Base-by-base conservation (phyloP, 1,140 invertebrate species). In the Oryzaephilus surinamensis region DNA sequence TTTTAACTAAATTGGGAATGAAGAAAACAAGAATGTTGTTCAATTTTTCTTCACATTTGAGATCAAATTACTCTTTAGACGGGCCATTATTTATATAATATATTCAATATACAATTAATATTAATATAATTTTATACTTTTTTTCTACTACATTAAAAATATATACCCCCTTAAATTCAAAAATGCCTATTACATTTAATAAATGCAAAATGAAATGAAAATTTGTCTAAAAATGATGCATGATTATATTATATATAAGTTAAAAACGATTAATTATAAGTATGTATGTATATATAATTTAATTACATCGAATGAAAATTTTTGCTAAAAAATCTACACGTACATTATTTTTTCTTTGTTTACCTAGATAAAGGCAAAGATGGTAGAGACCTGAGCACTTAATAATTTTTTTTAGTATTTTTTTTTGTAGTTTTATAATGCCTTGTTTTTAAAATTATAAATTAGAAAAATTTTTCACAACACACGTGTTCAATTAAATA, bases 331-430 rank as follows among this genome's bases (percentile, higher is more conserved):
- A 40, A 50, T 42, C 32, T 32, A 26, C 20, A 29, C 32, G 32
- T 21, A 32, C 13, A 40, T 23, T 40, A 7, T 7, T 3, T 4
- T 24, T 24, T 24, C 11, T 24, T 24, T 31, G 20, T 38, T 43
- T 39, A 43, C 32, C 41, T 50, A 38, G 17, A 34, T 37, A 34
- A 50, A 50, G 48, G 48, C 48, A 50, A 20, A 47, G 41, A 48
- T 47, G 45, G 48, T 50, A 38, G 36, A 50, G 16, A 50, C 48
- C 48, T 50, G 48, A 50, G 48, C 42, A 41, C 45, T 43, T 48
- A 46, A 49, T 46, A 45, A 37, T 40, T 46, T 46, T 38, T 32
- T 27, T 37, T 43, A 32, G 34, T 38, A 26, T 19, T 38, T 40
- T 38, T 37, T 38, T 28, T 33, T 13, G 24, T 40, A n/a, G 3